Evolutionary conservation across 2,797 vertebrate species (phyloP), one percentile per base, ranked within the genome.

Genomic region (Tamandua tetradactyla): DNA sequence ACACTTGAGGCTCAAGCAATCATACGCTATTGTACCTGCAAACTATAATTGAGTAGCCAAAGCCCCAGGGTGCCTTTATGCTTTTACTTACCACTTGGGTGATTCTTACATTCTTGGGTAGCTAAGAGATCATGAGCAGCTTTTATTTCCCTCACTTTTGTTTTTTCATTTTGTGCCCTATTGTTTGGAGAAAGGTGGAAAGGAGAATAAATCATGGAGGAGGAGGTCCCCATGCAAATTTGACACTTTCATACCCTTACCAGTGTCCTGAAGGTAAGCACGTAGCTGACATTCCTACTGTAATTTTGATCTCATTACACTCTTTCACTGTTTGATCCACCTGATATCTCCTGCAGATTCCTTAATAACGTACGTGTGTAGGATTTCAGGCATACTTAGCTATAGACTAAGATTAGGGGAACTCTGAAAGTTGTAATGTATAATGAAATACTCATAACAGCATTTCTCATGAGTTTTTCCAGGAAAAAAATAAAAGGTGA

Each of bases 381-480:
- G 89, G 69, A 88, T 76, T 75, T 89, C n/a, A 61, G 55, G 44
- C 7, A 57, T 22, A 44, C 44, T 64, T 76, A 55, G 27, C 85
- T 83, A 71, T 30, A 86, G 69, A 59, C 22, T n/a, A 35, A 94
- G 59, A 57, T 62, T 71, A 86, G 42, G 32, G 74, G 92, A 95
- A 92, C 91, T 37, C 42, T 92, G 82, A 92, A 76, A 85, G 69
- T 83, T 59, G 90, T n/a, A 68, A 52, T 44, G 5, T 37, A n/a
- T 68, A 92, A 76, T 49, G 47, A 88, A 57, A 96, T 83, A 57
- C 5, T 59, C 83, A 72, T 87, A 44, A 87, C 25, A 87, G 3
- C n/a, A 44, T 89, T 17, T 64, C 68, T 81, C 42, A 10, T 71
- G 75, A 93, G 22, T 22, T 84, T 92, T 93, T 74, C 66, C 9